Conservation (phyloP, 2,797 vertebrate species). For the Sibirionetta formosa region DNA sequence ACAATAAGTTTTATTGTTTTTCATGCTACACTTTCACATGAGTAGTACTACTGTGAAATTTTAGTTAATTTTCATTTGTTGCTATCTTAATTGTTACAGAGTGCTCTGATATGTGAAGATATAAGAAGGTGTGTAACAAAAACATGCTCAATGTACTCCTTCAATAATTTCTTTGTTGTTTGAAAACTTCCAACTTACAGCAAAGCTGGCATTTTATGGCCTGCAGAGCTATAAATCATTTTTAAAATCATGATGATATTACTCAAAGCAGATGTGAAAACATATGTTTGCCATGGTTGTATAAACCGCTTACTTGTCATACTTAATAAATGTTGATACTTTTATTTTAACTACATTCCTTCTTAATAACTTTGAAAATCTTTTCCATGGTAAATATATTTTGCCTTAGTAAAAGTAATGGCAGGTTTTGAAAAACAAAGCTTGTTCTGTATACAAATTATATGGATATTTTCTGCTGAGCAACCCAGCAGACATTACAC, state of each 20-base stretch:
- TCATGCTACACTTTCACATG: background rate
- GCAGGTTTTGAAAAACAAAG: slow-evolving; percentile 34
- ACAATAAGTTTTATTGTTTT: accelerated
- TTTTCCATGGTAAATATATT: slow-evolving; percentile 68
- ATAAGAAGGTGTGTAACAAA: background rate
- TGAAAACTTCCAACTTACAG: slow-evolving; percentile 72
- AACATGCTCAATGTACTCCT: slow-evolving; percentile 30
- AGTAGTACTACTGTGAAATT: background rate
- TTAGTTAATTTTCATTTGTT: slow-evolving; percentile 5
- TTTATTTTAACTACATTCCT: slow-evolving; percentile 74
- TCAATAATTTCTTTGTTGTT: slow-evolving; percentile 77
- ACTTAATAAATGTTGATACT: slow-evolving; percentile 81
- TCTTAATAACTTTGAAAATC: slow-evolving; percentile 76
- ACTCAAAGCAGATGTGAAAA: slow-evolving; percentile 86
- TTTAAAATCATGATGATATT: slow-evolving; percentile 85
- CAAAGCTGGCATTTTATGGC: slow-evolving; percentile 80
- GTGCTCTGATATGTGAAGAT: background rate
- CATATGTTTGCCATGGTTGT: slow-evolving; percentile 82
- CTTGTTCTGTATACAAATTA: background rate
- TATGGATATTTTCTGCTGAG: background rate
- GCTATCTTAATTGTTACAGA: background rate
- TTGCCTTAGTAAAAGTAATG: slow-evolving; percentile 44
- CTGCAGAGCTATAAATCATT: slow-evolving; percentile 84
- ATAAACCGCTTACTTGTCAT: slow-evolving; percentile 82
- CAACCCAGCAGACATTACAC: background rate